Evolutionary conservation across 2,888 invertebrate genomes (phyloP), one percentile per base, ranked within the genome.

Genomic region (Lutraria lutraria): DNA sequence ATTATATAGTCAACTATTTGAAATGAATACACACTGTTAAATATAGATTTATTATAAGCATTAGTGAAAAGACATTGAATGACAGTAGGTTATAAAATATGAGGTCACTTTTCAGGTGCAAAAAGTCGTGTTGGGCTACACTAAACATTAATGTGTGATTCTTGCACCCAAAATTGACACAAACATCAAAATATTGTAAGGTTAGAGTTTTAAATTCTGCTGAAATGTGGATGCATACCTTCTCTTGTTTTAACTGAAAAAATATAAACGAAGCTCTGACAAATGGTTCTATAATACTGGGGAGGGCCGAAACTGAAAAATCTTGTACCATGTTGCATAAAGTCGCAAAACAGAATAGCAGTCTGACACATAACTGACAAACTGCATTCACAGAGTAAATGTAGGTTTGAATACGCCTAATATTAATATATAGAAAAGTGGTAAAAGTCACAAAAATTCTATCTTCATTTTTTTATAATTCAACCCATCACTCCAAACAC

Each of bases 231-330:
- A 80, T 72, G 89, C 85, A 90, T 92, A 92, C 92, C 92, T 92
- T 92, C 81, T 92, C 92, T 88, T 84, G 87, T 88, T 90, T 89
- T 87, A 92, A 92, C 92, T 92, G 92, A 88, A 91, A 85, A 81
- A 85, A 90, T 85, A 43, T 89, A 88, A 92, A 86, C 86, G 52
- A 89, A 84, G 85, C 87, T 80, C 80, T 85, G 53, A 84, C 43
- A 84, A 72, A 53, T 31, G 34, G 34, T 31, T 76, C 76, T 76
- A 68, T 68, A 34, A 34, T 76, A 76, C 34, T 34, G 34, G 76
- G 76, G 60, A 31, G 76, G 76, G 34, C 63, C 63, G 16, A 25
- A 19, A 76, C 76, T 25, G 76, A 76, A 19, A n/a, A 43, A 76
- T 15, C 13, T 76, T 76, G 76, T 76, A 76, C 76, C 76, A 76